Base-by-base conservation (phyloP, 1,140 invertebrate genomes). In the Babylonia areolata region DNA sequence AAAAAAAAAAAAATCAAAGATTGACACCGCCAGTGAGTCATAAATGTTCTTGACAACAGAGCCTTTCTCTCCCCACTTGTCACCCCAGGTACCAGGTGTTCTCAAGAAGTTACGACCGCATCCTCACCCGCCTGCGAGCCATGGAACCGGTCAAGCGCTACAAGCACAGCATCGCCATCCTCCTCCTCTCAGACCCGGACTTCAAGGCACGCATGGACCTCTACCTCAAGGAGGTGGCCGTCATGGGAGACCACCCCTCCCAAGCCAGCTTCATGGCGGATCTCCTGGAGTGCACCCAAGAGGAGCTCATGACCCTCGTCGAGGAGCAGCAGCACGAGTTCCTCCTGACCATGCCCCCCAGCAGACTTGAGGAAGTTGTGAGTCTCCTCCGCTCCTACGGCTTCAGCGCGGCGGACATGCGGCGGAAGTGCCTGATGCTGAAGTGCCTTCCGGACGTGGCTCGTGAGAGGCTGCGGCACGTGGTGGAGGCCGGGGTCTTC, bases 181-280 rank as follows among this genome's bases (percentile, higher is more conserved):
- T 77, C 28, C 35, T 77, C 17, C 39, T 77, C 3, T 40, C 35
- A 17, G 35, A 77, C 35, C 11, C 75, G 17, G 11, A 40, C 17
- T 77, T 77, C 37, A 35, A 40, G 17, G 33, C 75, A 15, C 35
- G 37, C 35, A 77, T 77, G 37, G 37, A 9, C 20, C 17, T 28
- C 37, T 42, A 77, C 39, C 75, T 15, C 5, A 28, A 40, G 23
- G 35, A 77, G 37, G 37, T 40, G 17, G 75, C 9, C 35, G 15
- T 77, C 3, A 40, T 77, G 75, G 75, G 75, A 3, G 9, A 23
- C 3, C 75, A 77, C 37, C 23, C 37, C 2, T 40, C 33, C 0
- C 75, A 77, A 28, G 37, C 75, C 75, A 77, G 75, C 37, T 77
- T 77, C 37, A 5, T 77, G 33, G 37, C 75, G 3, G 75, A 77